Evolutionary conservation across 2,113 vertebrate species (phyloP).

Genomic region (Canis aureus): DNA sequence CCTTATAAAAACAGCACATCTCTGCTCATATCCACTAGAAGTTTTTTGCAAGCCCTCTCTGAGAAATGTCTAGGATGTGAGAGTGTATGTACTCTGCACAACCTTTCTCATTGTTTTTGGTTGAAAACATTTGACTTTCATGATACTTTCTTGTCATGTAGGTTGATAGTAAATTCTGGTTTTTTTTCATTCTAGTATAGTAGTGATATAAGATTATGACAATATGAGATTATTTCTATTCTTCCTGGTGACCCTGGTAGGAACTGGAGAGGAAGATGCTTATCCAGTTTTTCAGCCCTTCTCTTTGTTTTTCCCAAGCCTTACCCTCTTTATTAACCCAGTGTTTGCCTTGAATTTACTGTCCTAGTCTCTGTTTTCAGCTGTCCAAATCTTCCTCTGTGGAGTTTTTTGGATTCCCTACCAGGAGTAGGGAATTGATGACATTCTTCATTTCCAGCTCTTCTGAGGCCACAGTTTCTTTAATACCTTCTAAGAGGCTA

Average conservation of each 20-base stretch:
- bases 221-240: neutral
- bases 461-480: neutral
- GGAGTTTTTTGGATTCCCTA: neutral
- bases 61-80: neutral
- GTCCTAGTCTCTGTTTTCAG: neutral
- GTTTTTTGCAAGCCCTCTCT: neutral
- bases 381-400: neutral
- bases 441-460: neutral
- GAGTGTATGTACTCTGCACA: neutral
- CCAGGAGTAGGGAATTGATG: neutral
- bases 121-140: neutral
- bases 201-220: neutral
- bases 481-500: neutral
- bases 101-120: neutral
- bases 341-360: neutral
- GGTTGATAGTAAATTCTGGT: neutral
- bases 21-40: neutral
- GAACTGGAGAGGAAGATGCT: neutral
- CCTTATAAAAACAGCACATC: neutral
- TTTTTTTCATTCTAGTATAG: neutral
- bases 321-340: neutral
- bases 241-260: neutral
- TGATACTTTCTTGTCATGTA: neutral
- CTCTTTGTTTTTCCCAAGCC: neutral
- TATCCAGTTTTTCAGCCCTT: neutral